phyloP scores from a whole-genome alignment of 2,113 vertebrate genomes.

The Eulemur rufifrons region DNA sequence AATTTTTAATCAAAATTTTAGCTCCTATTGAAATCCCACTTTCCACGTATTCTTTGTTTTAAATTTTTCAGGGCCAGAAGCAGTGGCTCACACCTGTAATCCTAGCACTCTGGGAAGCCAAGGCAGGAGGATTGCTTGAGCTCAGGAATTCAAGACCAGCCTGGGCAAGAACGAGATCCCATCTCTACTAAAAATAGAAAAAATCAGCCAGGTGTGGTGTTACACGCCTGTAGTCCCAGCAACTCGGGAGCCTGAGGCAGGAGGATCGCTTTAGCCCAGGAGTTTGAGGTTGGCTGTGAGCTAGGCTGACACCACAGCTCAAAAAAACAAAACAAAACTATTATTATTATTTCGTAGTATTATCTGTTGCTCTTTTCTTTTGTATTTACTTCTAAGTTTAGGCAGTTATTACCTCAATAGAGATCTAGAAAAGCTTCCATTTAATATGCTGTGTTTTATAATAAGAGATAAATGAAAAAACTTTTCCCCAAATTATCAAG shows the following conservation, averaged over 20 bases:
- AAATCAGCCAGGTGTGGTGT: too few relatives aligned
- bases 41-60: slow-evolving; percentile 4
- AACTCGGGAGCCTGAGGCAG: too few relatives aligned
- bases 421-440: background rate
- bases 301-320: too few relatives aligned
- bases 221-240: too few relatives aligned
- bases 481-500: background rate
- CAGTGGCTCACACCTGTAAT: too few relatives aligned
- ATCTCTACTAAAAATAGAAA: too few relatives aligned
- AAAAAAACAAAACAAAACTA: background rate
- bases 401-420: background rate
- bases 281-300: too few relatives aligned
- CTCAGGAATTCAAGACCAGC: too few relatives aligned
- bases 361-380: background rate
- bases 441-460: background rate
- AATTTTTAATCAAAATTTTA: background rate
- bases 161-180: too few relatives aligned
- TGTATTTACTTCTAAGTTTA: slow-evolving; percentile 29
- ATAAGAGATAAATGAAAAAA: background rate
- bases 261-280: too few relatives aligned
- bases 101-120: too few relatives aligned
- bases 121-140: too few relatives aligned
- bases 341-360: background rate
- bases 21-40: background rate
- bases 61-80: background rate